phyloP scores from a whole-genome alignment of 2,113 vertebrate genomes.

The Pituophis catenifer region DNA sequence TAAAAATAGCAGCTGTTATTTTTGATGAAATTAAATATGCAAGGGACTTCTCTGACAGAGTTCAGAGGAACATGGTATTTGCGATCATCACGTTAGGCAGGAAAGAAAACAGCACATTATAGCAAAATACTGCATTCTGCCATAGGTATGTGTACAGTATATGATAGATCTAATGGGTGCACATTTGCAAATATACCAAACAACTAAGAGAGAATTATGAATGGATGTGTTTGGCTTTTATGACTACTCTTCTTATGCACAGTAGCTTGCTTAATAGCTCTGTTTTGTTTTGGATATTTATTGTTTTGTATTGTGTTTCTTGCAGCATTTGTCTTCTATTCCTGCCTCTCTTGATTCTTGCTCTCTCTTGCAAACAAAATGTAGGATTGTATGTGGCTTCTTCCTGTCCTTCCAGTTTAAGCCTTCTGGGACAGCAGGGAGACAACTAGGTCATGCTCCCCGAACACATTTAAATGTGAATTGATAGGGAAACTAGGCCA shows the following conservation, averaged over 20 bases:
- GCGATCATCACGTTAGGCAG: neutral
- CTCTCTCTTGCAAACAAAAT: neutral
- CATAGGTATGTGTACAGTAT: neutral
- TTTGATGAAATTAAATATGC: neutral
- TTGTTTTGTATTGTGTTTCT: neutral
- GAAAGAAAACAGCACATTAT: neutral
- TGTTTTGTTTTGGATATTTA: neutral
- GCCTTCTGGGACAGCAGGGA: neutral
- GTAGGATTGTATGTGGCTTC: neutral
- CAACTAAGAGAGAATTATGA: neutral
- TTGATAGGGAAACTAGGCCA: constrained; percentile 34
- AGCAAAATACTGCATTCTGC: neutral
- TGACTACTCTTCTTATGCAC: neutral
- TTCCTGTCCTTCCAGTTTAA: neutral
- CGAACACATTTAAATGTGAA: neutral
- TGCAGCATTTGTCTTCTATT: neutral
- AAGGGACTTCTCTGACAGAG: neutral
- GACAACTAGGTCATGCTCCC: neutral
- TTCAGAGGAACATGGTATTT: neutral
- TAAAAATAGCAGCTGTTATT: neutral
- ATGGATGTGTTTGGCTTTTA: neutral
- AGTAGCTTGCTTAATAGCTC: neutral
- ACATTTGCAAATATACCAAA: neutral
- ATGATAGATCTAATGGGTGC: neutral
- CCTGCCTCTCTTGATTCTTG: neutral